phyloP scores from a whole-genome alignment of 2,113 vertebrate species.

The Cisticola juncidis region DNA sequence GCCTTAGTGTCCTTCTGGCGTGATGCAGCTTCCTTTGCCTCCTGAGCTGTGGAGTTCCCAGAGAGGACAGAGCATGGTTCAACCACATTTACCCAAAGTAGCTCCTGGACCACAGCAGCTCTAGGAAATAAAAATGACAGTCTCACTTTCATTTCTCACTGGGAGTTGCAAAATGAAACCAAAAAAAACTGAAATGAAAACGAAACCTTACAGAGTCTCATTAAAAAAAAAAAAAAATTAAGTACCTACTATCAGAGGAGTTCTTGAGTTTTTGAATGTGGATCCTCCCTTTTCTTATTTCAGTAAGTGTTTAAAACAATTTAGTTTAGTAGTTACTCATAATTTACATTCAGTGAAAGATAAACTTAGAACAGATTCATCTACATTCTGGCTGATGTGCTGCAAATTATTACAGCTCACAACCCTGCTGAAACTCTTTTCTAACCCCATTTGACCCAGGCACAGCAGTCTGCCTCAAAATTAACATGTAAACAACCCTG shows the following conservation, averaged over 20 bases:
- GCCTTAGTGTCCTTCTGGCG: not conserved
- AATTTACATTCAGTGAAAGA: not conserved
- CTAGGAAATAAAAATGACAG: not conserved
- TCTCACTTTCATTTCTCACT: not conserved
- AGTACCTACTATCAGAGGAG: not conserved
- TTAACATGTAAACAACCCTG: slow-evolving; percentile 24
- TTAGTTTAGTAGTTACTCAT: not conserved
- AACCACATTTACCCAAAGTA: not conserved
- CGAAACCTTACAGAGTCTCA: not conserved
- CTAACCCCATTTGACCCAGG: not conserved
- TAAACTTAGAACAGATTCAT: not conserved
- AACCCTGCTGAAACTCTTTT: not conserved
- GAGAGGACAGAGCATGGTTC: not conserved
- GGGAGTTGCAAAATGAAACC: not conserved
- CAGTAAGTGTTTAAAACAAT: not conserved
- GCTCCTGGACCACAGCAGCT: not conserved
- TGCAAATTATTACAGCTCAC: not conserved
- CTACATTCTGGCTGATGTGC: not conserved
- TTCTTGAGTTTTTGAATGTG: not conserved
- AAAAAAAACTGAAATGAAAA: not conserved
- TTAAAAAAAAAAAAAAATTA: not conserved
- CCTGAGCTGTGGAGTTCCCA: not conserved
- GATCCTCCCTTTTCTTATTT: not conserved
- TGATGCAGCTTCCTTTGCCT: not conserved
- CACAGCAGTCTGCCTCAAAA: not conserved